Evolutionary conservation across 2,888 invertebrate species (phyloP).

Genomic region (Ectemnius lituratus): DNA sequence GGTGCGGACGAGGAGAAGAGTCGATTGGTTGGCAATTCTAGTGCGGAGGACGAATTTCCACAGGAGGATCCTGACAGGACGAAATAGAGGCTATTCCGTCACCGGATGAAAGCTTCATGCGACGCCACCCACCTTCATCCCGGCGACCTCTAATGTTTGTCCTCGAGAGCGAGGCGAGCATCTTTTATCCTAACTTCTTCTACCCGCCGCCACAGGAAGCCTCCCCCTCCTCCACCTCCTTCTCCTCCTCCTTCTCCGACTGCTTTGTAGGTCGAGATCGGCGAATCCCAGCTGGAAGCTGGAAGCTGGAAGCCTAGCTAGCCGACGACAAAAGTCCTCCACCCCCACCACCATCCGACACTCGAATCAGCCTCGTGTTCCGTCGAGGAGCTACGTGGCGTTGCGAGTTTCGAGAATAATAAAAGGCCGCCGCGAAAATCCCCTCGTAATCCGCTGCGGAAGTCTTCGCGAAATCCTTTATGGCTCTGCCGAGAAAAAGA

Average conservation of each 20-base stretch:
- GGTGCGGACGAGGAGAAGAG: not conserved
- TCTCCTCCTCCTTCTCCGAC: not conserved
- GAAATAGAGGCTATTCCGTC: conserved; percentile 3
- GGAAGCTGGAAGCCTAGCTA: too few species aligned
- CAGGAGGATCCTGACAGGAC: not conserved
- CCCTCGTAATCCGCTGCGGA: too few species aligned
- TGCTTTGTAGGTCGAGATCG: conserved; percentile 5
- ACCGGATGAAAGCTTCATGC: not conserved
- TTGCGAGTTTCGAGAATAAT: too few species aligned
- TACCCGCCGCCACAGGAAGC: not conserved
- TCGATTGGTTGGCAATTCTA: too few species aligned
- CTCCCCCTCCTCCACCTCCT: not conserved
- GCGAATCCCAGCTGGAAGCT: not conserved
- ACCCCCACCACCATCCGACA: not conserved
- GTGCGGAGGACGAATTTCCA: not conserved
- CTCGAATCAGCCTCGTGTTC: not conserved
- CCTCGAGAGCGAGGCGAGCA: conserved; percentile 5
- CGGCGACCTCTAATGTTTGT: conserved; percentile 3
- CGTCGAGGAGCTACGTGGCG: too few species aligned
- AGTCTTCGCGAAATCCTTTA: too few species aligned
- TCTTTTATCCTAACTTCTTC: conserved; percentile 5
- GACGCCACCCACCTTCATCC: not conserved
- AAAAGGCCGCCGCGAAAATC: too few species aligned
- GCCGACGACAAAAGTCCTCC: too few species aligned
- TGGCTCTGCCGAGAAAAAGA: too few species aligned